A percentile compares a stretch with the other conserved stretches of the same genome.
Evolutionary conservation across 2,797 vertebrate genomes (phyloP).

Genomic region (Smutsia temminckii): DNA sequence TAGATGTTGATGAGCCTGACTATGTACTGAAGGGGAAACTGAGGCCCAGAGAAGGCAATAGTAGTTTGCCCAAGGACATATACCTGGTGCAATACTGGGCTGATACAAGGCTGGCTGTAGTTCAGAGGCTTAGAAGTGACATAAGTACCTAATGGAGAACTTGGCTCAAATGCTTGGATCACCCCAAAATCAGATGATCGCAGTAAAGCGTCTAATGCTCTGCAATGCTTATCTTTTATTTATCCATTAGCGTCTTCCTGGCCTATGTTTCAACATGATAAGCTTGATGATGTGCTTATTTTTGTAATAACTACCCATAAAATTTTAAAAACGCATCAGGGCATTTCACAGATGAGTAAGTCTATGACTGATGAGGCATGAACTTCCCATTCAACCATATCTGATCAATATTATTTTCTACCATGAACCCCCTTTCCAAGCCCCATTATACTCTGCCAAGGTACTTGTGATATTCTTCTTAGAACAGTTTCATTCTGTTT

Average conservation of each 20-base stretch:
- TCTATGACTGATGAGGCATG: conserved; percentile 49
- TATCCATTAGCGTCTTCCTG: conserved; percentile 73
- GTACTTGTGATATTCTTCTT: not conserved
- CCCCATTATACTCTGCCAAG: not conserved
- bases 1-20: not conserved
- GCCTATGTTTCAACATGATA: conserved; percentile 77
- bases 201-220: not conserved
- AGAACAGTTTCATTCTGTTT: not conserved
- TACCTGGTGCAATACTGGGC: not conserved
- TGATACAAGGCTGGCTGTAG: not conserved
- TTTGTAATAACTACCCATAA: conserved; percentile 68
- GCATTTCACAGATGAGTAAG: conserved; percentile 57
- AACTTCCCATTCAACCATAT: conserved; percentile 36
- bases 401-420: conserved; percentile 25
- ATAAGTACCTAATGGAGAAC: not conserved
- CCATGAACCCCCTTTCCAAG: not conserved
- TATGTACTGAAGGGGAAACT: not conserved
- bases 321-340: conserved; percentile 64
- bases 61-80: not conserved
- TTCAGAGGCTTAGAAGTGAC: not conserved
- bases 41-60: not conserved
- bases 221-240: conserved; percentile 1
- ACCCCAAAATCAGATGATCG: not conserved
- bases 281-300: conserved; percentile 72
- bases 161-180: not conserved